Evolutionary conservation across 1,140 invertebrate genomes (phyloP).

Genomic region (Acyrthosiphon pisum): DNA sequence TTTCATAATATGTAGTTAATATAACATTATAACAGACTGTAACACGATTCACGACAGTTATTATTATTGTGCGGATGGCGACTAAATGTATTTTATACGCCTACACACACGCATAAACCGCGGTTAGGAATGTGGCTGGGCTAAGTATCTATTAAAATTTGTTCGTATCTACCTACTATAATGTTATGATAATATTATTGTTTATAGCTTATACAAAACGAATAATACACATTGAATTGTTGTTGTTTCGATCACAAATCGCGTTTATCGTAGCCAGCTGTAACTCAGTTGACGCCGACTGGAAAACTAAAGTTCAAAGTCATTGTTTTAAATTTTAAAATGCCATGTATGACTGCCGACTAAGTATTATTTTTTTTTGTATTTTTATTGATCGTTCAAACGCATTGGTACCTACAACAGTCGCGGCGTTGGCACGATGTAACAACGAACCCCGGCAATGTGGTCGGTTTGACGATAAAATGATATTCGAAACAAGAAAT

Average conservation of each 20-base stretch:
- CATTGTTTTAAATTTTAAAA: background rate
- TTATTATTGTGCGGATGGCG: background rate
- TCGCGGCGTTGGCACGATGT: no score
- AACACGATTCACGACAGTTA: background rate
- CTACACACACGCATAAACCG: background rate
- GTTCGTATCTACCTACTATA: background rate
- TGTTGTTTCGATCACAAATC: background rate
- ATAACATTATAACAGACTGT: background rate
- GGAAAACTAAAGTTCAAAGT: background rate
- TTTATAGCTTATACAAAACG: background rate
- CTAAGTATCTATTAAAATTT: background rate
- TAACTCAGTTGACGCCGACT: no score
- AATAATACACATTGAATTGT: background rate
- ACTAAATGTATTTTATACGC: background rate
- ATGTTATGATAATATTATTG: background rate
- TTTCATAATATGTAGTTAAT: background rate
- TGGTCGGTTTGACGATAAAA: background rate
- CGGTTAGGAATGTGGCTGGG: background rate
- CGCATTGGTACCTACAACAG: background rate
- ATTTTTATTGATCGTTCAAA: background rate
- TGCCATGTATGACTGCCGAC: background rate
- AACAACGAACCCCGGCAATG: background rate
- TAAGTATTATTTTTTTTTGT: background rate
- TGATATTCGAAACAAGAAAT: background rate
- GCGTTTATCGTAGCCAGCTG: no score